Evolutionary conservation across 2,113 vertebrate species (phyloP), one percentile per base, ranked within the genome.

Genomic region (Callospermophilus lateralis): DNA sequence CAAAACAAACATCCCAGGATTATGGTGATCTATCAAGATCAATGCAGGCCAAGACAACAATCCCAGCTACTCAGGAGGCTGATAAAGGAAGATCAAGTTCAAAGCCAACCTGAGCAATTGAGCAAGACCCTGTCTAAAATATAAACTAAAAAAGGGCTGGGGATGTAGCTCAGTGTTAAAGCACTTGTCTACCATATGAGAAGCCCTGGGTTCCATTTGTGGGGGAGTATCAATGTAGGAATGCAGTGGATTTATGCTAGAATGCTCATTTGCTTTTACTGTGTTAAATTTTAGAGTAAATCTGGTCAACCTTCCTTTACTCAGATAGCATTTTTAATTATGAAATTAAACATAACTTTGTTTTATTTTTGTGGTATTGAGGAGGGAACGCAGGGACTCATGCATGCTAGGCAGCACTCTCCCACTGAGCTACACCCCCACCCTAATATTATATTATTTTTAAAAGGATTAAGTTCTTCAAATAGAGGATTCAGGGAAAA

Each of bases 251-350:
- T 61, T 87, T 63, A 93, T 19, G 39, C 10, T 65, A 6, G 58
- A 96, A 96, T 86, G 67, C 8, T 80, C 72, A 61, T 73, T 93
- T 89, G 70, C 85, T 42, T 13, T 83, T 42, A 74, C 8, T 72
- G 30, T 96, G 26, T 78, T 97, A 45, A 65, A 89, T 81, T 90
- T 68, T 65, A 93, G 42, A 96, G 55, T 63, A 94, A 85, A 81
- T 51, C 45, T 42, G 70, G 68, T 55, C 83, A 93, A 78, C 8
- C 63, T 94, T 72, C 81, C 91, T 97, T 92, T 88, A 65, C 48
- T 83, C 74, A 30, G 24, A 16, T 30, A 83, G 55, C 10, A 72
- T 79, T 95, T 93, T 93, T 78, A 94, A 93, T 42, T 76, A 95
- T 77, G n/a, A 85, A 95, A 94, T 20, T 80, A 74, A 85, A 95